Conservation (phyloP, 2,797 vertebrate species). For the Lophius americanus region DNA sequence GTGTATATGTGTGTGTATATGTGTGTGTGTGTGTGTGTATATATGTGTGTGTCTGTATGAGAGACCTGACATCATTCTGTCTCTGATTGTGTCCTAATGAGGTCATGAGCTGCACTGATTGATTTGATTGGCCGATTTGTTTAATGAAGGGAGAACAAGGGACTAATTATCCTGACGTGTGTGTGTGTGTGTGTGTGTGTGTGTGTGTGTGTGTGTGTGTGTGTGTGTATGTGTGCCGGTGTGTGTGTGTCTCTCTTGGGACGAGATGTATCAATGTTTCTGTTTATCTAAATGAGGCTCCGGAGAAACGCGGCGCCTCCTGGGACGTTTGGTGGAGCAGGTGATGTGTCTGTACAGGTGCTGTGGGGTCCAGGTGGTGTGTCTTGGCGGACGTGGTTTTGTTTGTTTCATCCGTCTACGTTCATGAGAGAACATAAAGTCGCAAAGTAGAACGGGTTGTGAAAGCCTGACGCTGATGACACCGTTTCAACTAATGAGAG, state of each 20-base stretch:
- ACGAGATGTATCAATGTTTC: neutral
- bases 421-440: no score
- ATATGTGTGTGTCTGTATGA: no score
- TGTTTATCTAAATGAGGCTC: slow-evolving; percentile 32
- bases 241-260: slow-evolving; percentile 18
- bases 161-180: slow-evolving; percentile 32
- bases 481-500: no score
- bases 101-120: slow-evolving; percentile 17
- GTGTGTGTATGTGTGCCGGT: neutral
- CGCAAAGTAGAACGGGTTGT: no score
- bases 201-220: slow-evolving; percentile 9
- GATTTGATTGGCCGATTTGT: slow-evolving; percentile 50
- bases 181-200: slow-evolving; percentile 12
- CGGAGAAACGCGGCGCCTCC: neutral
- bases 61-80: neutral
- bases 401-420: no score
- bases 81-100: slow-evolving; percentile 29
- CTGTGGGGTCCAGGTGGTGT: no score
- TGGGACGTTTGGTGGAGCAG: neutral
- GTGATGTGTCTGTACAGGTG: neutral
- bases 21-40: no score
- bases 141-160: slow-evolving; percentile 38
- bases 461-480: no score
- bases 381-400: no score
- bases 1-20: no score